Percentiles rank a stretch among this genome's conserved stretches.
phyloP scores from a whole-genome alignment of 2,888 invertebrate genomes.

The Cabera pusaria region DNA sequence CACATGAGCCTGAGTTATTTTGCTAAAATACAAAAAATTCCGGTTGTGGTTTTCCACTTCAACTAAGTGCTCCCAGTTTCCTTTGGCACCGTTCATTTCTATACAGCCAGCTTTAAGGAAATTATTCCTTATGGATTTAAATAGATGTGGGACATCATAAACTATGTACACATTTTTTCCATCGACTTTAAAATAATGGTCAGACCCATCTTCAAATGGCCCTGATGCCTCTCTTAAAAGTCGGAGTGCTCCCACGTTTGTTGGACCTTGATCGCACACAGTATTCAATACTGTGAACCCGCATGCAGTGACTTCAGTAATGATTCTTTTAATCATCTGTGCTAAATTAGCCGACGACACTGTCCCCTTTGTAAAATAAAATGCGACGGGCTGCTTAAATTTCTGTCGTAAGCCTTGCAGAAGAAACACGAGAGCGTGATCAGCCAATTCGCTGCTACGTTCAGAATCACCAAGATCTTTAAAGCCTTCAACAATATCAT shows the following conservation, averaged over 20 bases:
- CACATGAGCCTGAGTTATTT: conserved; percentile 20
- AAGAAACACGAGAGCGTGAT: no score
- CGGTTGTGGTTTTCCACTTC: conserved; percentile 19
- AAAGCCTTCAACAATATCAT: no score
- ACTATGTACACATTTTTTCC: conserved; percentile 3
- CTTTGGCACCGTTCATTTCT: conserved; percentile 9
- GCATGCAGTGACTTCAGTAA: conserved; percentile 16
- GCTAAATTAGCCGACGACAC: conserved; percentile 17
- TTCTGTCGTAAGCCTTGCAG: no score
- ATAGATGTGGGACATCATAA: conserved; percentile 23
- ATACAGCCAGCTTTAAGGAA: conserved; percentile 16
- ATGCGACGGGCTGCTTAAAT: no score
- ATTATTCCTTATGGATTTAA: conserved; percentile 12
- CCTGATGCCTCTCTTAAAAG: conserved; percentile 11
- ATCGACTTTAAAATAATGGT: neutral
- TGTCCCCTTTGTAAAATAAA: conserved; percentile 20
- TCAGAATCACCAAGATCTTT: no score
- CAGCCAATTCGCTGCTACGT: no score
- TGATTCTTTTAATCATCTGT: no score
- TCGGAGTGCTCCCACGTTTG: conserved; percentile 18
- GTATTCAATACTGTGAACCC: conserved; percentile 21
- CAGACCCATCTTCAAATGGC: neutral
- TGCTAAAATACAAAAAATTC: conserved; percentile 16
- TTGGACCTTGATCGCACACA: conserved; percentile 29
- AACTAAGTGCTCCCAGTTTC: conserved; percentile 20